Percentiles rank a stretch among this genome's conserved stretches.
Evolutionary conservation across 2,888 invertebrate species (phyloP).

Genomic region (Drosophila prostipennis): DNA sequence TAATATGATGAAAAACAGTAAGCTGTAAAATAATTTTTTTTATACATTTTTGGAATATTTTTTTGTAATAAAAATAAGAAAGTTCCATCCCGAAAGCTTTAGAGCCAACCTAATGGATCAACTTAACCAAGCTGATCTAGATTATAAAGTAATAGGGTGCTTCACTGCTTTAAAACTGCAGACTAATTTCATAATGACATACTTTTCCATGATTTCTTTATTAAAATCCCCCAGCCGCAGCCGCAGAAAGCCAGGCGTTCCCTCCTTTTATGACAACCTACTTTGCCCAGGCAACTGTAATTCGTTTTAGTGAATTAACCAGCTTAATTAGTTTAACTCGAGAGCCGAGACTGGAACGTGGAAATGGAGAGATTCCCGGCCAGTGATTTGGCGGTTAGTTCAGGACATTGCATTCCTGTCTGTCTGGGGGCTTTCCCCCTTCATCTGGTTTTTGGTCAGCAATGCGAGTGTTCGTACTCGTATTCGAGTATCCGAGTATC

Average conservation of each 20-base stretch:
- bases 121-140: no score
- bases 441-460: slow-evolving; percentile 17
- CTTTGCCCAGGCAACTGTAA: slow-evolving; percentile 18
- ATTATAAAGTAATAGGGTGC: no score
- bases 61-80: no score
- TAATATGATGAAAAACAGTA: no score
- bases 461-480: not conserved
- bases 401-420: slow-evolving; percentile 38
- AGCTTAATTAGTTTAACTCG: slow-evolving; percentile 43
- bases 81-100: no score
- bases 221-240: not conserved
- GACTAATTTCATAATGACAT: no score
- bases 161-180: no score
- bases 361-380: slow-evolving; percentile 31
- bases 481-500: slow-evolving; percentile 5
- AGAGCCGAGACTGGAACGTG: slow-evolving; percentile 25
- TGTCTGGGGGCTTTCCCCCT: slow-evolving; percentile 33
- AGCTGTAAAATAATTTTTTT: no score
- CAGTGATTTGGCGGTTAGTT: slow-evolving; percentile 43
- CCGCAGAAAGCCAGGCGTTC: no score
- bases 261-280: slow-evolving; percentile 1
- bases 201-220: not conserved
- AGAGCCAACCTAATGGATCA: no score
- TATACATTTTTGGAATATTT: no score
- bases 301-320: slow-evolving; percentile 37